A percentile compares a stretch with the other conserved stretches of the same genome.
Evolutionary conservation across 2,113 vertebrate genomes (phyloP).

Genomic region (Riparia riparia): DNA sequence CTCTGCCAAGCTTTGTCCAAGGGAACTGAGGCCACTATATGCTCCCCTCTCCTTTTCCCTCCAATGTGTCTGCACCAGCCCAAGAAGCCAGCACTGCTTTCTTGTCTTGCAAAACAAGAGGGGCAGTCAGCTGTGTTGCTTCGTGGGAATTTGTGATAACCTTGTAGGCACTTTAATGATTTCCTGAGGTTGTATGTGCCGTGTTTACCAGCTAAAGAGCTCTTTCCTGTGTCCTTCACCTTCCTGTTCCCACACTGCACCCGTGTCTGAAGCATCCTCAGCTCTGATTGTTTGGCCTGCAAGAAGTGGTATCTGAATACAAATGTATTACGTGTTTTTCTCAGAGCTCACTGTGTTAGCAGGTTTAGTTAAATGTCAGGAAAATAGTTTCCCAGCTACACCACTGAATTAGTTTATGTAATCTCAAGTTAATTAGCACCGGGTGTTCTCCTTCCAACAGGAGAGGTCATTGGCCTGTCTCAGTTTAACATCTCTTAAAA

Average conservation of each 20-base stretch:
- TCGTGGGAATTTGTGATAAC: constrained; percentile 19
- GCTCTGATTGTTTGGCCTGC: not conserved
- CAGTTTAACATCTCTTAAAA: constrained; percentile 25
- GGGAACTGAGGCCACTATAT: not conserved
- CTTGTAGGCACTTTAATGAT: not conserved
- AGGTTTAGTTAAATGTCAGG: not conserved
- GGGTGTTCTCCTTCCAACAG: not conserved
- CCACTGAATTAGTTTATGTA: not conserved
- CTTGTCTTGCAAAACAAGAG: constrained; percentile 7
- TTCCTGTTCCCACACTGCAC: constrained; percentile 27
- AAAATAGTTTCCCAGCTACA: not conserved
- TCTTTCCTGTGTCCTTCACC: constrained; percentile 40
- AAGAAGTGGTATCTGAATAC: not conserved
- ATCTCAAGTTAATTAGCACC: constrained; percentile 30
- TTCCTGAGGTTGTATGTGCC: constrained; percentile 40
- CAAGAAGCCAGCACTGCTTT: not conserved
- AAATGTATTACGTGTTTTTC: not conserved
- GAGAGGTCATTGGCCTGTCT: not conserved
- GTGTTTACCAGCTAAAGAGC: constrained; percentile 51
- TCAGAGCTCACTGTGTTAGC: not conserved
- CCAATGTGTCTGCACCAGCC: not conserved
- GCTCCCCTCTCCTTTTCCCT: not conserved
- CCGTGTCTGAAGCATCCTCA: not conserved
- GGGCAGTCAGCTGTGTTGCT: not conserved
- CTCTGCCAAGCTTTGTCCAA: not conserved